Evolutionary conservation across 2,888 invertebrate species (phyloP), one percentile per base, ranked within the genome.

Genomic region (Blera fallax): DNA sequence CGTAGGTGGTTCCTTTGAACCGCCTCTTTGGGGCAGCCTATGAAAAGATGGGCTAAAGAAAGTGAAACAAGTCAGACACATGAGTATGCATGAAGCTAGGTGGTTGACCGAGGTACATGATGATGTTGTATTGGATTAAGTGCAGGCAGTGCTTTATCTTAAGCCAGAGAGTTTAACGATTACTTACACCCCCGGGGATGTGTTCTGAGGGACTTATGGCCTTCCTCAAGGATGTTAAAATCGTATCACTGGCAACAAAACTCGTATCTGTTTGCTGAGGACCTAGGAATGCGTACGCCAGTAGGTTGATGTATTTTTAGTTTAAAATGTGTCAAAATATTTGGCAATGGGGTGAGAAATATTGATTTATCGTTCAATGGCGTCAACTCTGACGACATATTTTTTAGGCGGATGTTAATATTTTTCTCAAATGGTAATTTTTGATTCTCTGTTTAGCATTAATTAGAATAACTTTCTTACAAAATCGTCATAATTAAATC

Each of bases 61-160:
- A 48, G 64, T 48, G 43, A 48, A 64, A 29, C 48, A 10, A 24
- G 18, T 2, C 29, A 45, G 43, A 62, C 32, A 64, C 14, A 32
- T 24, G 18, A 21, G 27, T 27, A 16, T 62, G n/a, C 37, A 43
- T 43, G 43, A 14, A 62, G 10, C 16, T 32, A n/a, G 64, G 21
- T 37, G 64, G 48, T 48, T 48, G 64, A 64, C 64, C 48, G 48
- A 45, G 18, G n/a, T 40, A 60, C 40, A 24, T 5, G 43, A 4
- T 1, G 6, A 29, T 62, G 27, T 10, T 62, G 16, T 45, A 24
- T 10, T 43, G 43, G 43, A 43, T 62, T 29, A 27, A 24, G 43
- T 16, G 43, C 7, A 43, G 16, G 29, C 43, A 16, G 62, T 29
- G 27, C 18, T 27, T 40, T 62, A 43, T 45, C 43, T 11, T 11